phyloP scores from a whole-genome alignment of 2,797 vertebrate species.

The Eidolon dupreanum region DNA sequence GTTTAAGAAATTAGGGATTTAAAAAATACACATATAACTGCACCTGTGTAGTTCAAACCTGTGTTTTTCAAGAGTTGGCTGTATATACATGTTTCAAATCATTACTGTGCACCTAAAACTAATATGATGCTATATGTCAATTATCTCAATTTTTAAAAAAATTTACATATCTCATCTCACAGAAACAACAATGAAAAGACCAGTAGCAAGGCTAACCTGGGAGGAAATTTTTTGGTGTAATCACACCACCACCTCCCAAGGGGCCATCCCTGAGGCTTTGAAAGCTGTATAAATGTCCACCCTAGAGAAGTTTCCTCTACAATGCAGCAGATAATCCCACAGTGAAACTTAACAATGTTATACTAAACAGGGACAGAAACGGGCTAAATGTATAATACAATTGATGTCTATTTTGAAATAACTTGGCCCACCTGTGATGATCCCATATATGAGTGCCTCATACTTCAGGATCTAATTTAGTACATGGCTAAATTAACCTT shows the following conservation, averaged over 20 bases:
- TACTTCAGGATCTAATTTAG: neutral
- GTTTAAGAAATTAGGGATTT: neutral
- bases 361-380: conserved; percentile 13
- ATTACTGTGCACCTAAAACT: neutral
- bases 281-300: neutral
- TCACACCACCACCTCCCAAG: neutral
- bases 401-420: neutral
- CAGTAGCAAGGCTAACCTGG: neutral
- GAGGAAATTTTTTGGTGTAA: neutral
- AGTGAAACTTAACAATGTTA: neutral
- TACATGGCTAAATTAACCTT: neutral
- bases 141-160: neutral
- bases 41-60: neutral
- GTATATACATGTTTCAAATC: neutral
- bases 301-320: neutral
- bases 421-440: neutral
- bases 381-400: neutral
- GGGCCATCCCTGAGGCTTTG: neutral
- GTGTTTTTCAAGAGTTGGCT: neutral
- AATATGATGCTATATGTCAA: neutral
- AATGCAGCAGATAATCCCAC: neutral
- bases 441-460: neutral
- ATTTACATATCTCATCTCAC: neutral
- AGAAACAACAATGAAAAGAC: neutral
- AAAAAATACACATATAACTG: neutral